Conservation (phyloP, 2,113 vertebrate genomes). For the Ptyas mucosa region DNA sequence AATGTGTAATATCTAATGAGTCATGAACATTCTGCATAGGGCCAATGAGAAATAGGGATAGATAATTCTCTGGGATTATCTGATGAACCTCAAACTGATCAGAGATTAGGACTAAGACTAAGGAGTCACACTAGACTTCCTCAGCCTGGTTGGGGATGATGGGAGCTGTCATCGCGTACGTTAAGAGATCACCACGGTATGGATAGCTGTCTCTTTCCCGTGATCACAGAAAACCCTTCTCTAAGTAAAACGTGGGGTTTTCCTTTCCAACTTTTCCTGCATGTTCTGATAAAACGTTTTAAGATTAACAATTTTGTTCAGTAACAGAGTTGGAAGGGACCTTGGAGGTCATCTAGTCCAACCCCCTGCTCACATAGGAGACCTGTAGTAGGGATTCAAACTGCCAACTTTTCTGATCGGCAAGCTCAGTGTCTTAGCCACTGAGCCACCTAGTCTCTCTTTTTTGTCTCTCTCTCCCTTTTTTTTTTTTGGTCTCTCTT, state of each 20-base stretch:
- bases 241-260: background rate
- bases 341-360: no score
- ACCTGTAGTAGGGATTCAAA: no score
- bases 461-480: no score
- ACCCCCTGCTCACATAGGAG: no score
- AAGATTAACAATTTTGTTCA: background rate
- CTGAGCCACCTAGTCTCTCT: no score
- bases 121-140: background rate
- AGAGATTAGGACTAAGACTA: background rate
- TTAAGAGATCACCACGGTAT: background rate
- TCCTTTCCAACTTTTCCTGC: background rate
- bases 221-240: background rate
- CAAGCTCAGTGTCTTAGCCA: no score
- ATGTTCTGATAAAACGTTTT: background rate
- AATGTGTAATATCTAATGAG: background rate
- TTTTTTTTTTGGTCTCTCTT: background rate
- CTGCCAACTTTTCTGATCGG: no score
- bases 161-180: background rate
- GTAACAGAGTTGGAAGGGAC: no score
- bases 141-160: background rate
- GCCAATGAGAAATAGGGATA: background rate
- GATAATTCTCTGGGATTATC: background rate
- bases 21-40: background rate
- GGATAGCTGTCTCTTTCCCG: background rate
- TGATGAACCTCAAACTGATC: background rate